Base-by-base conservation (phyloP, 2,113 vertebrate species). In the Melanostigma gelatinosum region DNA sequence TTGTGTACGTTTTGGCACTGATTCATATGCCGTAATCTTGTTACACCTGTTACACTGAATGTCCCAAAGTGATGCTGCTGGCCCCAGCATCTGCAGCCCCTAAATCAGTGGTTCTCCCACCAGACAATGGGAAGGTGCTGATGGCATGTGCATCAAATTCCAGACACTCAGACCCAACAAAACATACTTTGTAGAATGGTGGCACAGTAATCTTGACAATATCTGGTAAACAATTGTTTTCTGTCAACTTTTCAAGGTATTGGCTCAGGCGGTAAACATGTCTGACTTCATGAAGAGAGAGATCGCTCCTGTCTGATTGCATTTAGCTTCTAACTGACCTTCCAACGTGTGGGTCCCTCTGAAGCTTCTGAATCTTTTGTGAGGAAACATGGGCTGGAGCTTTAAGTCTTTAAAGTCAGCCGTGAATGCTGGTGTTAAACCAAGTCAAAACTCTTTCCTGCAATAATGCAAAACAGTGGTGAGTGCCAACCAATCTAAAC, bases 391-490 rank as follows among this genome's bases (percentile, higher is more conserved):
- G 61, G 48, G 40, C 48, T 18, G 18, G 32, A 36, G 50, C 42
- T 66, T 65, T 77, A 13, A 48, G 40, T 52, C 62, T 61, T 77
- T 10, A 78, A 84, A 75, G 71, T 64, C 40, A 1, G 22, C 75
- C 32, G 60, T 73, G 60, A 68, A 68, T 77, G 27, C 36, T 64
- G 24, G 15, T 48, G 63, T 72, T 75, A 71, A 84, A 84, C 70
- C 57, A 40, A 50, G 11, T 72, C 48, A 38, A 70, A 73, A 74
- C 42, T 60, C 22, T 77, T 54, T 36, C 7, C 60, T 8, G n/a
- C 79, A 57, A 78, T 82, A 46, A 78, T 75, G 55, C 36, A 71
- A 74, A 84, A 54, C 69, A 69, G 27, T 24, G 61, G 40, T 77
- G 52, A 81, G 55, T 67, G 60, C 48, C 75, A 77, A 38, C 54